A percentile compares a stretch with the other conserved stretches of the same genome.
phyloP scores from a whole-genome alignment of 2,113 vertebrate species.

The Amphilophus citrinellus region DNA sequence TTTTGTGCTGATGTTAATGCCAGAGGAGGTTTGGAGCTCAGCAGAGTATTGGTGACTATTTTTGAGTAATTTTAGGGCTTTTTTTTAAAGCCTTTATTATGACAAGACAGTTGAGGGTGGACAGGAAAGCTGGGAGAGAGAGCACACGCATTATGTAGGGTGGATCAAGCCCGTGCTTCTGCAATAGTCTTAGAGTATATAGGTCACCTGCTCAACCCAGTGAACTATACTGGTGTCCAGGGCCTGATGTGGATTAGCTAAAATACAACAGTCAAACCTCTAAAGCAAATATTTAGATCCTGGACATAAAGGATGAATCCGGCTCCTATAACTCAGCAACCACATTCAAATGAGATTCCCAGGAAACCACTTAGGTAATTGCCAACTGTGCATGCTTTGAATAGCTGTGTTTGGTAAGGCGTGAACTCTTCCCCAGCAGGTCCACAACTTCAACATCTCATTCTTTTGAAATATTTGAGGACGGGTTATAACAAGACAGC shows the following conservation, averaged over 20 bases:
- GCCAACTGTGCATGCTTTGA: neutral
- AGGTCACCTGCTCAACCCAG: neutral
- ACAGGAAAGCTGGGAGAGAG: too few species aligned
- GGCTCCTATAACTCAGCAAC: neutral
- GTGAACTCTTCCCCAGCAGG: neutral
- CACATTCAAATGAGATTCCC: neutral
- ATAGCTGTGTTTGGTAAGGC: slow-evolving; percentile 37
- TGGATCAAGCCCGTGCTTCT: too few species aligned
- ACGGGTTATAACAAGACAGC: neutral
- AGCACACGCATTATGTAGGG: too few species aligned
- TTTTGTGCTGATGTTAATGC: neutral
- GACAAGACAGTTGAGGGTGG: too few species aligned
- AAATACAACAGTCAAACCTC: neutral
- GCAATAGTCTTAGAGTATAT: neutral
- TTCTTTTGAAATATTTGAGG: neutral
- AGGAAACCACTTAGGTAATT: neutral
- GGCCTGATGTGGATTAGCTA: too few species aligned
- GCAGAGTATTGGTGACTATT: neutral
- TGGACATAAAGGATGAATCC: neutral
- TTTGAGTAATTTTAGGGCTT: neutral
- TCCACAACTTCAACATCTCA: neutral
- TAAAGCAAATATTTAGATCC: slow-evolving; percentile 55
- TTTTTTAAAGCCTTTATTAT: neutral
- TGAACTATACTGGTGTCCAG: neutral
- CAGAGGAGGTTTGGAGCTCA: neutral